Conservation (phyloP, 2,797 vertebrate genomes). For the Luscinia megarhynchos region DNA sequence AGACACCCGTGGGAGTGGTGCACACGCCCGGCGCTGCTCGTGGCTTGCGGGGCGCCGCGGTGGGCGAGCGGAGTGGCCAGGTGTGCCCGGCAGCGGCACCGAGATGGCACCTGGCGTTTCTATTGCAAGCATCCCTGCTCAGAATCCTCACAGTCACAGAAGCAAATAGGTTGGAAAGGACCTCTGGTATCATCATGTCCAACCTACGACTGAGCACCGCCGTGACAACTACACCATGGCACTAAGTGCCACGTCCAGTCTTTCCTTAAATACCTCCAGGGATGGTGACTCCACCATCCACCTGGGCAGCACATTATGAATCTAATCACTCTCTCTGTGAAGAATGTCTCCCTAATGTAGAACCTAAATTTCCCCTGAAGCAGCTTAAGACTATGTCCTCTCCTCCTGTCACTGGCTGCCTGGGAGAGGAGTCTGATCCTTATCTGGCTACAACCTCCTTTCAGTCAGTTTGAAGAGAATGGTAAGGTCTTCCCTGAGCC, state of each 20-base stretch:
- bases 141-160: background rate
- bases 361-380: background rate
- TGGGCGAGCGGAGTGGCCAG: background rate
- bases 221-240: background rate
- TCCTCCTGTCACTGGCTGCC: background rate
- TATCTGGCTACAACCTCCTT: background rate
- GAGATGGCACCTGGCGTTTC: background rate
- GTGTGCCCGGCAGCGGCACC: background rate
- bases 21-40: background rate
- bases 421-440: fast-evolving
- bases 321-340: background rate
- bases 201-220: background rate
- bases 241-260: background rate
- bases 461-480: too few relatives aligned
- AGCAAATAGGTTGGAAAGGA: background rate
- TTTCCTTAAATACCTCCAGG: background rate
- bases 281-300: background rate
- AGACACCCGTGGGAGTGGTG: background rate
- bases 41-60: background rate
- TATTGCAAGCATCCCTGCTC: background rate
- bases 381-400: background rate
- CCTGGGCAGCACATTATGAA: background rate
- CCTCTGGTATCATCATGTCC: background rate
- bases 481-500: background rate
- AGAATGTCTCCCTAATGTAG: background rate